Evolutionary conservation across 1,140 invertebrate species (phyloP).

Genomic region (Globodera rostochiensis): DNA sequence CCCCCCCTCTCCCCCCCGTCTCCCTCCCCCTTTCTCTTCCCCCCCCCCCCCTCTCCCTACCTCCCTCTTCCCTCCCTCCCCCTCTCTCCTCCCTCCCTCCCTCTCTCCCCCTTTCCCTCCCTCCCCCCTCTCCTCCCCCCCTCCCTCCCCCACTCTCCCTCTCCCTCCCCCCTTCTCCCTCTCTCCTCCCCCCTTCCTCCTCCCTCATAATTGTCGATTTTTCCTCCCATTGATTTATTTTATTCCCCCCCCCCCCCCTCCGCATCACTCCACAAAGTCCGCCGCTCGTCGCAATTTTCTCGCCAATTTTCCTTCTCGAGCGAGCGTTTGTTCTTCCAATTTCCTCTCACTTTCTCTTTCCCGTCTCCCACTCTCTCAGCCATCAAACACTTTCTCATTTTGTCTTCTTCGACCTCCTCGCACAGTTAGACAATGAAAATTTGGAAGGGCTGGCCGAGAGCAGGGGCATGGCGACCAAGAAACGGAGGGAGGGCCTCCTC

Average conservation of each 20-base stretch:
- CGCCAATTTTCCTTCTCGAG: constrained; percentile 13
- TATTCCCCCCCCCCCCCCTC: neutral
- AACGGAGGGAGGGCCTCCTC: neutral
- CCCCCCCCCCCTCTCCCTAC: too few species aligned
- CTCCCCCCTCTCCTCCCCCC: neutral
- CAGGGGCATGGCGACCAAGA: neutral
- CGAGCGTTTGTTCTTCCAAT: neutral
- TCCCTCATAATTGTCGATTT: constrained; percentile 6
- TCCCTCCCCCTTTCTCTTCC: too few species aligned
- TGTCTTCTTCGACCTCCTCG: too few species aligned
- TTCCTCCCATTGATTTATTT: constrained; percentile 3
- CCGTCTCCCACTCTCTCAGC: neutral
- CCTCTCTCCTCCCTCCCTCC: too few species aligned
- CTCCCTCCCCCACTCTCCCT: neutral
- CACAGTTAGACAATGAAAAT: too few species aligned
- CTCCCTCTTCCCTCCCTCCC: too few species aligned
- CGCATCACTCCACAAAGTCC: neutral
- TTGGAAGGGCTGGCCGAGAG: neutral
- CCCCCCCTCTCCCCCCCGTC: too few species aligned
- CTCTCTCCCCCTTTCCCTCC: neutral
- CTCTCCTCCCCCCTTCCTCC: neutral
- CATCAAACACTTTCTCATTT: too few species aligned
- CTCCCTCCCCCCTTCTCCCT: neutral
- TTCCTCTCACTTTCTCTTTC: neutral
- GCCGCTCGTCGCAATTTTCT: constrained; percentile 8